Base-by-base conservation (phyloP, 2,888 invertebrate species). In the Formica aserva region DNA sequence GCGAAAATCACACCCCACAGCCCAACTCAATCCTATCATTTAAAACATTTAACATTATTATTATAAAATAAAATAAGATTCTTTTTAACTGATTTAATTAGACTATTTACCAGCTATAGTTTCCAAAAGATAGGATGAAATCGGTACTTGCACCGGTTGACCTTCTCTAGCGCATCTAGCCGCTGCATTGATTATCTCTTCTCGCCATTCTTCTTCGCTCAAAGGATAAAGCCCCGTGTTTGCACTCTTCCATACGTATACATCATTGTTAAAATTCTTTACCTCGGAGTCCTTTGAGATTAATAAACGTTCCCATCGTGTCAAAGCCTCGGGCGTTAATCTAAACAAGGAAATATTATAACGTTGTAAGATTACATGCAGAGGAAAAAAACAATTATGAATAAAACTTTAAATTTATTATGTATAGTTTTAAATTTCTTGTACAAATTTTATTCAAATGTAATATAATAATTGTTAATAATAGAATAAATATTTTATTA, bases 161-260 rank as follows among this genome's bases (percentile, higher is more conserved):
- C 94, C 95, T 84, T 94, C 94, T 48, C 94, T 90, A 3, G 91
- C 91, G 66, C 94, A 93, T 88, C 89, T 92, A 8, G 91, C 87
- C 18, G 91, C 91, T 26, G 92, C 91, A 81, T 89, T 93, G 69
- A 93, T 92, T 45, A 94, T 88, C 62, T 95, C 94, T 32, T 84
- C 87, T 71, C 89, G 92, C 94, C 94, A 95, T 29, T 93, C 90
- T 65, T 94, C 92, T 66, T 87, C 87, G 3, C 85, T 88, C 26
- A 92, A 80, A 8, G 88, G 85, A 32, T 85, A 29, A 15, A 94
- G 84, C 6, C 90, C 89, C 26, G 82, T 45, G 60, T 87, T 91
- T 6, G 92, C 91, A 6, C 88, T 90, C 67, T 91, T 93, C 93
- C 92, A 94, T 41, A 93, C 88, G 57, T 92, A 94, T 75, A 94